Conservation (phyloP, 2,888 invertebrate genomes). For the Acleris holmiana region DNA sequence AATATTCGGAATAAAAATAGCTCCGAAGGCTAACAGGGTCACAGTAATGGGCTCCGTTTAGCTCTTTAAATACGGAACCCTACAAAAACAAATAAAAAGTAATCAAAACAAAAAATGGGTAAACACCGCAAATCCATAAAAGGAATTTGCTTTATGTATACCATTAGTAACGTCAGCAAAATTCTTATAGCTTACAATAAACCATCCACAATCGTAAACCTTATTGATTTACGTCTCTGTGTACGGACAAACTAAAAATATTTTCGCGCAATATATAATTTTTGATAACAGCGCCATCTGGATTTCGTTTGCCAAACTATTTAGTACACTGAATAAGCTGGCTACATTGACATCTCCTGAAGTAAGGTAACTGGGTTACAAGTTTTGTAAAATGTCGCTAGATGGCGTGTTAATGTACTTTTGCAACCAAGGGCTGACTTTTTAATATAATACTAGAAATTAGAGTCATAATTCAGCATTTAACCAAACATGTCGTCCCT, state of each 20-base stretch:
- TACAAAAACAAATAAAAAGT: neutral
- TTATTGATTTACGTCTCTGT: constrained; percentile 3
- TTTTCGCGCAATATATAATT: neutral
- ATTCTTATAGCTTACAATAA: constrained; percentile 15
- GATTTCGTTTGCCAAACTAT: constrained; percentile 1
- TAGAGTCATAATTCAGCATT: too few relatives aligned
- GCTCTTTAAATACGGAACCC: neutral
- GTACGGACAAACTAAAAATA: neutral
- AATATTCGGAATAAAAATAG: too few relatives aligned
- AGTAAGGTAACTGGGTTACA: neutral
- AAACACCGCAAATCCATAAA: constrained; percentile 8
- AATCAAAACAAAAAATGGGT: constrained; percentile 1
- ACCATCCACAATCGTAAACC: constrained; percentile 13
- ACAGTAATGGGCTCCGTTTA: too few relatives aligned
- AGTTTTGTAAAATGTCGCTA: neutral
- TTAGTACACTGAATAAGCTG: neutral
- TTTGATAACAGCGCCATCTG: constrained; percentile 23
- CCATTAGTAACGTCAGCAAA: constrained; percentile 15
- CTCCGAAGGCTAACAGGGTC: too few relatives aligned
- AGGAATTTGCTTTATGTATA: constrained; percentile 10
- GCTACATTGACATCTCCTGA: neutral
- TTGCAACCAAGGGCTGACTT: neutral
- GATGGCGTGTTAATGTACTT: constrained; percentile 19
- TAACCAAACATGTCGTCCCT: too few relatives aligned
- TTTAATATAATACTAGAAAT: too few relatives aligned